Evolutionary conservation across 1,140 invertebrate species (phyloP).

Genomic region (Parasteatoda tepidariorum): DNA sequence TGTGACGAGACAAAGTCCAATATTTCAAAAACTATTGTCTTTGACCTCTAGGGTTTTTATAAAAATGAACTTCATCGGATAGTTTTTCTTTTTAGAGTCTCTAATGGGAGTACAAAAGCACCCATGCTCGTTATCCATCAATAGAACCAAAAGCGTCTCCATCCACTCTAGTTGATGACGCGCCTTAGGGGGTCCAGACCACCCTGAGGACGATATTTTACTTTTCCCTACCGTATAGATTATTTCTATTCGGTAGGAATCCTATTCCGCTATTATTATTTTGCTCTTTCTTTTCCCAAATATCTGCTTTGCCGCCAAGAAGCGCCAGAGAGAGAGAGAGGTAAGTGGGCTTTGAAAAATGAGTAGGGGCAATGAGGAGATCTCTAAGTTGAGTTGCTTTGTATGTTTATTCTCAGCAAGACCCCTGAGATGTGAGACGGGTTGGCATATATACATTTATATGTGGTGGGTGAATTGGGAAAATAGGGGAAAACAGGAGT

Average conservation of each 20-base stretch:
- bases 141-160: not conserved
- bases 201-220: not conserved
- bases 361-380: not conserved
- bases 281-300: too few relatives aligned
- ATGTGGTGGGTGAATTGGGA: too few relatives aligned
- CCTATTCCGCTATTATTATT: not conserved
- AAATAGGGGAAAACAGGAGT: too few relatives aligned
- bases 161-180: not conserved
- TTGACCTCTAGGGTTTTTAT: not conserved
- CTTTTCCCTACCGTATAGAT: not conserved
- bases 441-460: too few relatives aligned
- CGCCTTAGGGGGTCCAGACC: not conserved
- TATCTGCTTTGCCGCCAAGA: too few relatives aligned
- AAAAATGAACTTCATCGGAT: not conserved
- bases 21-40: not conserved
- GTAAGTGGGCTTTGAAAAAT: not conserved
- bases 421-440: not conserved
- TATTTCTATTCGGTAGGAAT: not conserved
- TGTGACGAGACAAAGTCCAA: too few relatives aligned
- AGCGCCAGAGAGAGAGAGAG: not conserved
- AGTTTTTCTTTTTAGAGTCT: not conserved
- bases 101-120: not conserved
- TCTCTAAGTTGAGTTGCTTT: not conserved
- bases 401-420: not conserved
- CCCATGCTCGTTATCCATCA: not conserved